These are phyloP conservation scores for Myzus persicae DNA, from an alignment of 1,140 invertebrate genomes.

Conservation along the genomic window DNA sequence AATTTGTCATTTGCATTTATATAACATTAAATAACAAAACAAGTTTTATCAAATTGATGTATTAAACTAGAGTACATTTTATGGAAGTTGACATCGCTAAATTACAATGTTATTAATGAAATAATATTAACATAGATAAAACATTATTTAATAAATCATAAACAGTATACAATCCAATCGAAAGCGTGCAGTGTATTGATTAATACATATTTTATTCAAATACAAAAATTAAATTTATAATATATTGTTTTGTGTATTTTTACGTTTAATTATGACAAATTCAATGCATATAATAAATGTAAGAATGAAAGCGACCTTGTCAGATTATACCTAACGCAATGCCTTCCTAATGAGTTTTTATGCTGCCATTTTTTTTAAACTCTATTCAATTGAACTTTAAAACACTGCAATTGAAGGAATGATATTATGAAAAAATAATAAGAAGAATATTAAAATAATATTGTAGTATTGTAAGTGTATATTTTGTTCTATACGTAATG, in stretches of 20 bases:
- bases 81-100: not conserved
- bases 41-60: constrained; percentile 15
- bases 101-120: constrained; percentile 19
- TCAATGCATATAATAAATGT: not conserved
- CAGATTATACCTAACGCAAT: not conserved
- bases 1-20: constrained; percentile 26
- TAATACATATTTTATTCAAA: constrained; percentile 29
- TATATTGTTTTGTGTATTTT: not conserved
- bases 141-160: constrained; percentile 31
- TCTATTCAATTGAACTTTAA: not conserved
- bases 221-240: not conserved
- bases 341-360: not conserved
- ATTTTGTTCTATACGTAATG: not conserved
- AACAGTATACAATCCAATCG: not conserved
- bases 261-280: not conserved
- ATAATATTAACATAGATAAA: constrained; percentile 38
- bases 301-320: not conserved
- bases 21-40: constrained; percentile 10
- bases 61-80: not conserved
- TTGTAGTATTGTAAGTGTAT: not conserved
- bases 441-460: not conserved
- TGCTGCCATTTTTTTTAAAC: not conserved
- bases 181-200: not conserved
- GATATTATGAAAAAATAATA: not conserved
- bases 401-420: not conserved